Percentiles rank a stretch among this genome's conserved stretches.
Evolutionary conservation across 2,797 vertebrate genomes (phyloP).

Genomic region (Synanceia verrucosa): DNA sequence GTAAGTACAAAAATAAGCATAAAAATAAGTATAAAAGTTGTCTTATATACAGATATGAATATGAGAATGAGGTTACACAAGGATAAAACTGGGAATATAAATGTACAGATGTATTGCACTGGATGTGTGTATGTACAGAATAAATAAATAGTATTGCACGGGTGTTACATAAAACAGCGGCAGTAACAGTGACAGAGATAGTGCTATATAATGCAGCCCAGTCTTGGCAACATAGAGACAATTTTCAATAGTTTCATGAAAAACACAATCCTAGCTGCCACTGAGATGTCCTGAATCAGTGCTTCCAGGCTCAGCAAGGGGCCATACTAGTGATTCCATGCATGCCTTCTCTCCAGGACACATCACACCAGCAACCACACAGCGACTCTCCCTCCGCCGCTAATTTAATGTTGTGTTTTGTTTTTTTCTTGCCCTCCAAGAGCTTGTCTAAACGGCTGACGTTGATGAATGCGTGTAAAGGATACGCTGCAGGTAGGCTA

Average conservation of each 20-base stretch:
- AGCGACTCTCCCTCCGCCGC: conserved; percentile 41
- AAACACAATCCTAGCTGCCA: background rate
- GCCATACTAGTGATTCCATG: conserved; percentile 68
- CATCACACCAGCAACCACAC: conserved; percentile 43
- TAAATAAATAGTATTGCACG: no score
- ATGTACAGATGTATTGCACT: no score
- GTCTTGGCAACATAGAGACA: background rate
- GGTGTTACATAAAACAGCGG: no score
- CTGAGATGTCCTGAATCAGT: conserved; percentile 50
- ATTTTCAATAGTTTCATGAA: background rate
- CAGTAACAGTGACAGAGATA: no score
- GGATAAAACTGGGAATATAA: no score
- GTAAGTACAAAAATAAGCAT: no score
- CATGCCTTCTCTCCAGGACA: conserved; percentile 72
- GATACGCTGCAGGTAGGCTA: conserved; percentile 89
- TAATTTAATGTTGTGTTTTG: conserved; percentile 72
- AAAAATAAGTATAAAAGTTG: no score
- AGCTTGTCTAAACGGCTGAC: conserved; percentile 81
- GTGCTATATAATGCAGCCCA: no score
- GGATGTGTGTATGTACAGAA: no score
- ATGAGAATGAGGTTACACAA: no score
- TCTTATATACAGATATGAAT: no score
- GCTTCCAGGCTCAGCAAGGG: conserved; percentile 64
- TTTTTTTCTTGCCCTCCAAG: conserved; percentile 70
- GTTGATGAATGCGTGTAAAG: conserved; percentile 90